Evolutionary conservation across 2,797 vertebrate species (phyloP).

Genomic region (Danio choprae): DNA sequence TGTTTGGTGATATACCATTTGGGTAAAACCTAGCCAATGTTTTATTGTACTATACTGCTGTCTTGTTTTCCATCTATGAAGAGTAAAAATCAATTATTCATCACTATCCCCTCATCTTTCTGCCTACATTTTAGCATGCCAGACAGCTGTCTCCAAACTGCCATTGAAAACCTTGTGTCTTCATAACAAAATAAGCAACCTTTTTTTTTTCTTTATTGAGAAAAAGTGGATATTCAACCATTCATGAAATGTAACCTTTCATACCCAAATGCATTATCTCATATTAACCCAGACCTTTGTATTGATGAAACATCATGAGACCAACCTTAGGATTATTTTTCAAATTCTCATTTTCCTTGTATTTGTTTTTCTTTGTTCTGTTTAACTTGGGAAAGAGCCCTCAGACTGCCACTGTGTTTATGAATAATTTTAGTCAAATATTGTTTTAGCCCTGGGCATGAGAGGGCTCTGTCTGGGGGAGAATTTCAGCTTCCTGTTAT

Average conservation of each 20-base stretch:
- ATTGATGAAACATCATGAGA: not conserved
- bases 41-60: not conserved
- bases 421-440: slow-evolving; percentile 23
- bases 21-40: not conserved
- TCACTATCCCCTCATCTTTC: not conserved
- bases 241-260: not conserved
- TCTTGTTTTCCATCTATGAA: not conserved
- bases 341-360: slow-evolving; percentile 41
- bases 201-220: not conserved
- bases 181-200: not conserved
- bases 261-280: not conserved
- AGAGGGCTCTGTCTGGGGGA: slow-evolving; percentile 26
- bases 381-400: slow-evolving; percentile 51
- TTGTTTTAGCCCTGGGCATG: slow-evolving; percentile 34
- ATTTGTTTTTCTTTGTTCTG: slow-evolving; percentile 37
- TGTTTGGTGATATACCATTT: not conserved
- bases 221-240: not conserved
- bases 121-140: not conserved
- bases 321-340: slow-evolving; percentile 24
- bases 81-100: not conserved
- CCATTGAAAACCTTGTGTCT: not conserved
- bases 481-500: slow-evolving; percentile 29
- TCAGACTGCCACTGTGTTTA: slow-evolving; percentile 45
- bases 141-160: not conserved
- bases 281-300: not conserved